Base-by-base conservation (phyloP, 2,888 invertebrate genomes). In the Cantharis flavilabris region DNA sequence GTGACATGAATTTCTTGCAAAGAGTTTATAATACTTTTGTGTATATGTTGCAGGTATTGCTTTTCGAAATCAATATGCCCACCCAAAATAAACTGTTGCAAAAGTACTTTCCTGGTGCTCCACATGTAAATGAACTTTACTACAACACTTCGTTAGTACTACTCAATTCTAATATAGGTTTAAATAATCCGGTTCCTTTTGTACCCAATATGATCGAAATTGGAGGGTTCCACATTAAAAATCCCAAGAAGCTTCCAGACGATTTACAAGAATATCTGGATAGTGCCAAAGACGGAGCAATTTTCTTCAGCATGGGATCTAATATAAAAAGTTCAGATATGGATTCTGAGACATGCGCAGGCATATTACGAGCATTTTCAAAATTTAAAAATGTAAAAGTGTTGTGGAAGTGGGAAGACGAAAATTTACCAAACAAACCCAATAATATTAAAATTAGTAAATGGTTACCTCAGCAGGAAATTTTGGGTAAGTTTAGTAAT, bases 131-230 rank as follows among this genome's bases (percentile, higher is more conserved):
- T 10, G 76, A 82, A 23, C 62, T 83, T 10, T 33, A 78, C 3
- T 63, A 79, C 3, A 79, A 81, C 62, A 79, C 76, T n/a, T 80
- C 81, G 49, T 71, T 84, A 10, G 70, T 81, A 11, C 75, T 84
- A 3, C 30, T 82, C 23, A 84, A 83, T 80, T 79, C 83, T 2
- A 83, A 84, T 70, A 72, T 70, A 33, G 77, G 78, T n/a, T 75
- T 80, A 62, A 77, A 82, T 72, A 76, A 74, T 11, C 81, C 82
- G 11, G 71, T 81, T 16, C 83, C 84, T 13, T 79, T 80, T 70
- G 65, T 82, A 69, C 82, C 84, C n/a, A 83, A 81, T 63, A 82
- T 83, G 79, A 81, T 83, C 23, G 79, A 80, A 75, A 79, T 84
- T 49, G 84, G 82, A 7, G 84, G 84, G 16, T 80, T 81, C 14